A percentile compares a stretch with the other conserved stretches of the same genome.
Conservation (phyloP, 2,113 vertebrate species). For the Cygnus buccinator region DNA sequence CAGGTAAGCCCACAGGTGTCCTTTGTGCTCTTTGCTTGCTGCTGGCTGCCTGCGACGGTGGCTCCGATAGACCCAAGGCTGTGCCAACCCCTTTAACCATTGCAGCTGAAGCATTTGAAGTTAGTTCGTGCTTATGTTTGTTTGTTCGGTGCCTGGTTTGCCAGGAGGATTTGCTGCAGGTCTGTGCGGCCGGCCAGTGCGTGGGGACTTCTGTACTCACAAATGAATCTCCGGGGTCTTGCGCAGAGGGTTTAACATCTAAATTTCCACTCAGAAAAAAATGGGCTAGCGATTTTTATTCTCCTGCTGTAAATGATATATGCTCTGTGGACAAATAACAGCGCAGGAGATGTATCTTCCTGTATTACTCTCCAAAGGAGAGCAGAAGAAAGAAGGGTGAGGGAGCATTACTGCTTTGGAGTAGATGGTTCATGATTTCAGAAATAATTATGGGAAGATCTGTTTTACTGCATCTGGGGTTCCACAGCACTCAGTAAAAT, state of each 20-base stretch:
- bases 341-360: not conserved
- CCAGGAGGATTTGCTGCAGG: not conserved
- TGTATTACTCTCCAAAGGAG: not conserved
- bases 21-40: accelerated
- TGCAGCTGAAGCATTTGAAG: not conserved
- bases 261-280: not conserved
- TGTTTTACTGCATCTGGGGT: not conserved
- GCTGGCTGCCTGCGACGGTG: not conserved
- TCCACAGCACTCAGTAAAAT: not conserved
- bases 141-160: not conserved
- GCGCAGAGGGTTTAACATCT: not conserved
- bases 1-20: constrained; percentile 74
- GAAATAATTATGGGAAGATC: not conserved
- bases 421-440: not conserved
- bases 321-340: not conserved
- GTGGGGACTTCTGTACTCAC: not conserved
- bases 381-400: not conserved
- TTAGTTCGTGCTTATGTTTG: not conserved
- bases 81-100: not conserved
- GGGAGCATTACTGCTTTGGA: not conserved
- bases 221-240: not conserved
- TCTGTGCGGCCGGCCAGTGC: not conserved
- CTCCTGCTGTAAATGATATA: not conserved
- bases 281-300: not conserved
- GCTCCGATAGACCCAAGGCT: too few relatives aligned